Percentiles rank a stretch among this genome's conserved stretches.
phyloP scores from a whole-genome alignment of 2,888 invertebrate species.

The Tipula helvola region DNA sequence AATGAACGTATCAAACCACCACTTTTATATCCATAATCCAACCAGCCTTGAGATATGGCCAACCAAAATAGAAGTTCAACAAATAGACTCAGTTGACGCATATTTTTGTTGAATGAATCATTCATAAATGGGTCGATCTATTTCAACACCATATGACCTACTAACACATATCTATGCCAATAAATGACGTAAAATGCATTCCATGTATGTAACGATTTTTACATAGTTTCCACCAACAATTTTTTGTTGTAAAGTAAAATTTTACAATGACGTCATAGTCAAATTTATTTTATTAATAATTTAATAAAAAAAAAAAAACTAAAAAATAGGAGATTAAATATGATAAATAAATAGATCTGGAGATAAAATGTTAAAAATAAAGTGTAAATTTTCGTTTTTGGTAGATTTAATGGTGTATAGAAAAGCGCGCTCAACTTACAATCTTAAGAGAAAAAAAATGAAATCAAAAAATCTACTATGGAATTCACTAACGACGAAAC shows the following conservation, averaged over 20 bases:
- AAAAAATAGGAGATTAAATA: background rate
- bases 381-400: background rate
- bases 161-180: conserved; percentile 15
- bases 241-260: background rate
- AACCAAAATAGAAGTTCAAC: background rate
- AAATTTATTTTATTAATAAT: background rate
- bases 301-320: background rate
- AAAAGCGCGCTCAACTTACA: background rate
- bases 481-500: background rate
- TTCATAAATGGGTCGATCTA: conserved; percentile 17
- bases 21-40: too few relatives aligned
- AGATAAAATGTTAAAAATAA: background rate
- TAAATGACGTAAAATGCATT: background rate
- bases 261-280: background rate
- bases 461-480: background rate
- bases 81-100: background rate
- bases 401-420: background rate
- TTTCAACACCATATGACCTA: conserved; percentile 15
- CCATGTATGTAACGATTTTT: background rate
- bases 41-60: background rate
- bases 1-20: too few relatives aligned
- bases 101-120: conserved; percentile 17
- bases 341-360: background rate
- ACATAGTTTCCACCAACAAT: background rate
- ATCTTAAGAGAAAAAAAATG: background rate